Evolutionary conservation across 1,140 invertebrate species (phyloP).

Genomic region (Pogonus chalceus): DNA sequence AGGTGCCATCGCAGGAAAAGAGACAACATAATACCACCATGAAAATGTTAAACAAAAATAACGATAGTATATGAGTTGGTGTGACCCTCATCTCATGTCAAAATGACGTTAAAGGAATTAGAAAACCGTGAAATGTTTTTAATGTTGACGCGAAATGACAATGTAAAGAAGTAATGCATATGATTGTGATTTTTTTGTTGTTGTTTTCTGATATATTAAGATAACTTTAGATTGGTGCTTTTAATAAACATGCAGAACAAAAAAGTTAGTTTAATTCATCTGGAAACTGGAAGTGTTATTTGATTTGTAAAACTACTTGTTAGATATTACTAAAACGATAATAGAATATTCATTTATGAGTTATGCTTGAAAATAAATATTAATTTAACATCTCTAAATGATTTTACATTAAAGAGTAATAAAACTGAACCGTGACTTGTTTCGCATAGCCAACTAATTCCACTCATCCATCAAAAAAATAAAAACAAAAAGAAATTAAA

Average conservation of each 20-base stretch:
- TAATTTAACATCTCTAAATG: no score
- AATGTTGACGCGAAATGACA: neutral
- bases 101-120: neutral
- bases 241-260: no score
- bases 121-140: neutral
- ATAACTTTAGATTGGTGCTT: no score
- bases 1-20: no score
- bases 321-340: no score
- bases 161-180: neutral
- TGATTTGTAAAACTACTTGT: no score
- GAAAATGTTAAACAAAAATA: neutral
- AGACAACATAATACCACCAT: neutral
- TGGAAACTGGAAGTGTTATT: no score
- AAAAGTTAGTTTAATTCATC: no score
- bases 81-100: neutral
- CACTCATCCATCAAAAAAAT: neutral
- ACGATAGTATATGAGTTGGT: neutral
- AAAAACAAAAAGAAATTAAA: neutral
- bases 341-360: no score
- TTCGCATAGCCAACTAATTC: conserved; percentile 1
- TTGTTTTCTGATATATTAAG: neutral
- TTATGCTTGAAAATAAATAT: no score
- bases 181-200: neutral
- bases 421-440: neutral
- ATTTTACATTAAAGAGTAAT: conserved; percentile 4